Conservation (phyloP, 2,888 invertebrate genomes). For the Spatulosminthurus flaviceps region DNA sequence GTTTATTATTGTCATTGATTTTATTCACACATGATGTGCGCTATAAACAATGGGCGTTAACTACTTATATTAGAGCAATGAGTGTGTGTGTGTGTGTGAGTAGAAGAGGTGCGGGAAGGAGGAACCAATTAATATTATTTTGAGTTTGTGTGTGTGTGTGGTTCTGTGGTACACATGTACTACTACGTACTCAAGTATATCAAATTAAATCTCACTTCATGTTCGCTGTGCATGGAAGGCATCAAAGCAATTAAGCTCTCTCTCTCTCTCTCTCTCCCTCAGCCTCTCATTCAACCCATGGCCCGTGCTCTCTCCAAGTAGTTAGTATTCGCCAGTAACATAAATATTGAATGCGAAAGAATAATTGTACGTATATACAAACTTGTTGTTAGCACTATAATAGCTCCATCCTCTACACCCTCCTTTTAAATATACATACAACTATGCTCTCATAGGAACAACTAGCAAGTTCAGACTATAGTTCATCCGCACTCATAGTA, state of each 20-base stretch:
- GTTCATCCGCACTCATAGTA: not conserved
- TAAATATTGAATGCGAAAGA: slow-evolving; percentile 9
- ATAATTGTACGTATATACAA: not conserved
- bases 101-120: not conserved
- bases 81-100: not conserved
- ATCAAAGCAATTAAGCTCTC: not conserved
- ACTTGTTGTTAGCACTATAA: not conserved
- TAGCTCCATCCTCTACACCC: not conserved
- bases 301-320: not conserved
- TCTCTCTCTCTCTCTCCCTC: not conserved
- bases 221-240: not conserved
- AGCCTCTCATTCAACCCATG: no score
- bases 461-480: no score
- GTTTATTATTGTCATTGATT: slow-evolving; percentile 16
- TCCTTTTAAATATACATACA: not conserved
- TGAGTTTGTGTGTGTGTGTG: not conserved
- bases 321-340: not conserved
- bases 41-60: slow-evolving; percentile 38
- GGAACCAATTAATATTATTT: slow-evolving; percentile 37
- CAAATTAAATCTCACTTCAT: not conserved
- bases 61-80: slow-evolving; percentile 22
- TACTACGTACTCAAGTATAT: no score
- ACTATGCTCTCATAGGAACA: no score
- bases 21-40: slow-evolving; percentile 28
- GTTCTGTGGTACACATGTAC: not conserved